phyloP scores from a whole-genome alignment of 2,797 vertebrate species.

The Perodicticus potto region DNA sequence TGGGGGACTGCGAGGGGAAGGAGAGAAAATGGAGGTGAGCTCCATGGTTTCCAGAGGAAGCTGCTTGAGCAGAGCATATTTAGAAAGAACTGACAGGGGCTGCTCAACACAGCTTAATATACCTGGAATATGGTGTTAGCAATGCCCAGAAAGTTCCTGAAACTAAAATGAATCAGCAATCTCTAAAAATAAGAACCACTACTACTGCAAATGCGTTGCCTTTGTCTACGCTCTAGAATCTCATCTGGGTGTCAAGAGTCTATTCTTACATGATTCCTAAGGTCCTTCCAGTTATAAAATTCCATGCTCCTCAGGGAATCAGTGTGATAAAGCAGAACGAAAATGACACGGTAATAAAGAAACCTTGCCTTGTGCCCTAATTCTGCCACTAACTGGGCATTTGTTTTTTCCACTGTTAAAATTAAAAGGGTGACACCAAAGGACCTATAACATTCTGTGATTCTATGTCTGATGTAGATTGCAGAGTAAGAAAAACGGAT shows the following conservation, averaged over 20 bases:
- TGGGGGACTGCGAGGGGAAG: no score
- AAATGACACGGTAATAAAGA: background rate
- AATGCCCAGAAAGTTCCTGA: background rate
- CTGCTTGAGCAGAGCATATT: accelerated
- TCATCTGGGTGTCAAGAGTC: no score
- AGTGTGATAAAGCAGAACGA: background rate
- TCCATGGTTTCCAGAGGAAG: background rate
- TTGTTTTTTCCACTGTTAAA: background rate
- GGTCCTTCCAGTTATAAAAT: no score
- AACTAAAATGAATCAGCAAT: background rate
- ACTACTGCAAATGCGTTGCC: background rate
- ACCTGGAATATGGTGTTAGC: background rate
- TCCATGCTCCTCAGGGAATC: background rate
- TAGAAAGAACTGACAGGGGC: background rate
- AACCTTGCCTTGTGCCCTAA: background rate
- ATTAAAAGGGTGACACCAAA: background rate
- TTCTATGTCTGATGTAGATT: background rate
- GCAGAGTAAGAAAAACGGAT: background rate
- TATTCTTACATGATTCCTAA: background rate
- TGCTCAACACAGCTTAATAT: background rate
- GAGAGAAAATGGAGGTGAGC: accelerated
- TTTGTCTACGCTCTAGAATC: background rate
- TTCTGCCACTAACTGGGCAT: background rate
- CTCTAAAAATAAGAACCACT: background rate
- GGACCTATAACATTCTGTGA: background rate